Conservation (phyloP, 2,888 invertebrate genomes). For the Tetramorium bicarinatum region DNA sequence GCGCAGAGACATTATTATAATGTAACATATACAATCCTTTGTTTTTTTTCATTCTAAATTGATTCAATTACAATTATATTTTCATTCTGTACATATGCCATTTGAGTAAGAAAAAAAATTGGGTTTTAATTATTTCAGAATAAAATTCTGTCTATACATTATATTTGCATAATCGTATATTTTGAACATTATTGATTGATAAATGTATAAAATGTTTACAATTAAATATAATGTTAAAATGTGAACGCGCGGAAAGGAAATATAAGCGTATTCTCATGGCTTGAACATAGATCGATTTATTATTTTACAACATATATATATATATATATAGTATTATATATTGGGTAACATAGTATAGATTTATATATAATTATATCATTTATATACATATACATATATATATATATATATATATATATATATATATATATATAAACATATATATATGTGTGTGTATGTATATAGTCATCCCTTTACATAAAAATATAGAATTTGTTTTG, state of each 20-base stretch:
- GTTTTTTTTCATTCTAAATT: not conserved
- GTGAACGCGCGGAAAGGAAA: constrained; percentile 22
- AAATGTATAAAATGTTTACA: constrained; percentile 12
- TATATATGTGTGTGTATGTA: constrained; percentile 67
- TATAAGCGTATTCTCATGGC: constrained; percentile 51
- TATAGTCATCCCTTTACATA: constrained; percentile 84
- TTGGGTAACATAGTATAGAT: constrained; percentile 85
- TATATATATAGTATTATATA: constrained; percentile 83
- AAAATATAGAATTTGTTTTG: constrained; percentile 85
- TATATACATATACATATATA: constrained; percentile 76
- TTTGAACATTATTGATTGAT: constrained; percentile 25
- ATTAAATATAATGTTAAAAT: constrained; percentile 32
- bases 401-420: constrained; percentile 76
- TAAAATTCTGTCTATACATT: not conserved
- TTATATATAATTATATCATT: constrained; percentile 80
- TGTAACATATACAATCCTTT: not conserved
- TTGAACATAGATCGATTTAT: constrained; percentile 86
- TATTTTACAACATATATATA: constrained; percentile 85
- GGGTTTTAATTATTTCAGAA: not conserved
- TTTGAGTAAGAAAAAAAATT: not conserved
- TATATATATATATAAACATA: constrained; percentile 74
- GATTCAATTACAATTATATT: not conserved
- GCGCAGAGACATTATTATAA: not conserved
- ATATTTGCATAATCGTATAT: constrained; percentile 16
- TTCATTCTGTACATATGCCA: not conserved